A percentile compares a stretch with the other conserved stretches of the same genome.
Conservation (phyloP, 1,140 invertebrate species). For the Apis cerana region DNA sequence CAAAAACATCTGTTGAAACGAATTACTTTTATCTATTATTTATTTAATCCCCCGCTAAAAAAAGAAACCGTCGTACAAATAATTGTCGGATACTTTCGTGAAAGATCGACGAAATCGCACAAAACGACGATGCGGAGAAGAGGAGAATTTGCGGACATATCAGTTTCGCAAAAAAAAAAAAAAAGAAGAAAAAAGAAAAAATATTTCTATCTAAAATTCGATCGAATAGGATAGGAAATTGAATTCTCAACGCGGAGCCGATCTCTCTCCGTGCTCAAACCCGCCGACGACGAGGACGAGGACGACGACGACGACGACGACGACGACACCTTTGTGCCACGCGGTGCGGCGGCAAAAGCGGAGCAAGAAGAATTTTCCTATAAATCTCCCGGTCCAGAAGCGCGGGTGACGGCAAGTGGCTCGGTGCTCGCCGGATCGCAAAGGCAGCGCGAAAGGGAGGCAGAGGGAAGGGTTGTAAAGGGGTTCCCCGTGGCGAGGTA, state of each 20-base stretch:
- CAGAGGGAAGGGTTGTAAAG: slow-evolving; percentile 56
- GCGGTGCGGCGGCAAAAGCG: slow-evolving; percentile 3
- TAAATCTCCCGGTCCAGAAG: slow-evolving; percentile 33
- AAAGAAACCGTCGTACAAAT: too few species aligned
- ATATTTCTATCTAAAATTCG: neutral
- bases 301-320: too few species aligned
- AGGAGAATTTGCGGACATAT: neutral
- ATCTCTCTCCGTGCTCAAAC: neutral
- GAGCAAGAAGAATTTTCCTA: slow-evolving; percentile 45
- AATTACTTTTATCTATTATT: neutral
- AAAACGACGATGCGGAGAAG: neutral
- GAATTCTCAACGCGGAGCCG: neutral
- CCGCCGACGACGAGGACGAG: neutral
- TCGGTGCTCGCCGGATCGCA: slow-evolving; percentile 34
- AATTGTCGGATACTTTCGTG: neutral
- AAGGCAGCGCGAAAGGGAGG: slow-evolving; percentile 20
- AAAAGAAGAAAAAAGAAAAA: neutral
- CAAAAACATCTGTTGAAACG: too few species aligned
- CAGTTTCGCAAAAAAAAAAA: neutral
- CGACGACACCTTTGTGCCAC: slow-evolving; percentile 16
- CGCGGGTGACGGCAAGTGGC: slow-evolving; percentile 45
- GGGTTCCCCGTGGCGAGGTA: slow-evolving; percentile 56
- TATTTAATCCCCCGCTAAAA: neutral
- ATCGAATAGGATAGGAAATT: neutral
- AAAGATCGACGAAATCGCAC: neutral